A percentile compares a stretch with the other conserved stretches of the same genome.
phyloP scores from a whole-genome alignment of 2,797 vertebrate genomes.

The Nasua narica region DNA sequence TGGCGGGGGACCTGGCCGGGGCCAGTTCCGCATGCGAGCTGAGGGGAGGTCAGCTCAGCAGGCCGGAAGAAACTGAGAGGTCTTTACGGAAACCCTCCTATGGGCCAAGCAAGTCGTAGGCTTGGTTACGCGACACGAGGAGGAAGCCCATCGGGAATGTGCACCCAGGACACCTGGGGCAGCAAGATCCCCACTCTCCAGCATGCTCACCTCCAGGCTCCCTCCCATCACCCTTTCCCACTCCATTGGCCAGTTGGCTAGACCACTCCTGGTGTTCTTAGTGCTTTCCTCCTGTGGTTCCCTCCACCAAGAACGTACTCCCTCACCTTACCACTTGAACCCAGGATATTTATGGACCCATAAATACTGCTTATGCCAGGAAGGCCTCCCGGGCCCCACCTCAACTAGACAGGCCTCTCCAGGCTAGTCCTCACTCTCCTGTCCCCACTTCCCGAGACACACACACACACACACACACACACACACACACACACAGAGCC shows the following conservation, averaged over 20 bases:
- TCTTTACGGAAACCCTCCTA: neutral
- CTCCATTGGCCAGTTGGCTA: neutral
- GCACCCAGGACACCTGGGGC: neutral
- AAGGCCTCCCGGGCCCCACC: neutral
- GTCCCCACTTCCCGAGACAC: neutral
- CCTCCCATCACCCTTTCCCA: neutral
- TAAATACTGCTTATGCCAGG: neutral
- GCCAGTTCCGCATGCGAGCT: neutral
- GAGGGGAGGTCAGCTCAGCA: neutral
- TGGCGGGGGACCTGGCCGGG: neutral
- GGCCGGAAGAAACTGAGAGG: neutral
- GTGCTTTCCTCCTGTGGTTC: neutral
- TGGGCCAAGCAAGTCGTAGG: neutral
- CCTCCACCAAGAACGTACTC: neutral
- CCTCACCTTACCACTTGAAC: neutral
- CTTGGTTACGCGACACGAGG: neutral
- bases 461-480: neutral
- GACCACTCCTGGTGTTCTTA: neutral
- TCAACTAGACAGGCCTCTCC: neutral
- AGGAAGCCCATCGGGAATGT: neutral
- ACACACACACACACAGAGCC: neutral
- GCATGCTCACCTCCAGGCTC: neutral
- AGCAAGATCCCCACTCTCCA: neutral
- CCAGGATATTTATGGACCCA: neutral
- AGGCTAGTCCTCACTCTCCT: neutral